Base-by-base conservation (phyloP, 2,797 vertebrate species). In the Sebastes diaconus region DNA sequence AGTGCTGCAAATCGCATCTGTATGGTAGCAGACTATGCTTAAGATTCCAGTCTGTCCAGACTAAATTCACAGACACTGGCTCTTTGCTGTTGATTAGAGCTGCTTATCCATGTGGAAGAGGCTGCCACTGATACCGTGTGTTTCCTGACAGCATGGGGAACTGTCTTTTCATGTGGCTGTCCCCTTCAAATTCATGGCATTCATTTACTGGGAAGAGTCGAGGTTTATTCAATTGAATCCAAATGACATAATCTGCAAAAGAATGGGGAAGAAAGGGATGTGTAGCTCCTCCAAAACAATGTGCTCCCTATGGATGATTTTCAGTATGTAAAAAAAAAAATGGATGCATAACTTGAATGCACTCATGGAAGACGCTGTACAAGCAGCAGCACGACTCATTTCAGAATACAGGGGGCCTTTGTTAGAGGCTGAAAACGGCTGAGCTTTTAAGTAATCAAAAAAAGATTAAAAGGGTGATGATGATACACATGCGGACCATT, bases 71-170 rank as follows among this genome's bases (percentile, higher is more conserved):
- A 54, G 50, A 54, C 50, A 54, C 9, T 22, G 20, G 52, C 73
- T 70, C 70, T 85, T 61, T 83, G 58, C 75, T 84, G 86, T 78
- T 85, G 80, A 91, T 92, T 88, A 84, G 81, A 76, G 68, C 83
- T 92, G 90, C 75, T 93, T 88, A 92, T 89, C 87, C 85, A 88
- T 86, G 84, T 90, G 90, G 85, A 91, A 94, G 87, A 84, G 64
- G 64, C 79, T 86, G 86, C 80, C 68, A 84, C 78, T 54, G 86
- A 91, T 89, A 83, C 71, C 22, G 63, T 79, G 77, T 82, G 75
- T 91, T 87, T 83, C 77, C 84, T 90, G 89, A 90, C 88, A 91
- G 85, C 81, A 69, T 24, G 25, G 80, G 80, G 77, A 84, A 84
- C 79, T 59, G 71, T 87, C 80, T 85, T 86, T 90, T 92, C 77